Conservation (phyloP, 1,140 invertebrate genomes). For the Camponotus vicinus region DNA sequence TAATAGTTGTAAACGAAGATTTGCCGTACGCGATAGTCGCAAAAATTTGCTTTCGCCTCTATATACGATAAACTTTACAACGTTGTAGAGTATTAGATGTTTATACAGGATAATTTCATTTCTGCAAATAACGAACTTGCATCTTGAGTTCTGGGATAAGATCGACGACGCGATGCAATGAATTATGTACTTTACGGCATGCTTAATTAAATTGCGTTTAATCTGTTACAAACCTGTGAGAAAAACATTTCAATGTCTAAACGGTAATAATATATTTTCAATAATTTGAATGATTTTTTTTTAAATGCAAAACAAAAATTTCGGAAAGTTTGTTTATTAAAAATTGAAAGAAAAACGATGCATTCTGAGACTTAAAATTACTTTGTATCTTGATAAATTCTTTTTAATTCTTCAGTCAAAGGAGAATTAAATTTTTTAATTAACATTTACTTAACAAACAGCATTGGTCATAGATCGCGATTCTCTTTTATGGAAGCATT, state of each 20-base stretch:
- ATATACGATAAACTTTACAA: constrained; percentile 54
- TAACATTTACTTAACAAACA: constrained; percentile 23
- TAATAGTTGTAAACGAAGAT: neutral
- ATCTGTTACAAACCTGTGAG: neutral
- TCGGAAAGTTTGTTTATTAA: neutral
- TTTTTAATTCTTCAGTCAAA: neutral
- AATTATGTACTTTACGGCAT: constrained; percentile 4
- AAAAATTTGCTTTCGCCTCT: constrained; percentile 66
- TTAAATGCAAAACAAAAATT: neutral
- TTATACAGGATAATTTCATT: constrained; percentile 49
- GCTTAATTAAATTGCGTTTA: constrained; percentile 37
- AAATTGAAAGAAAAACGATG: neutral
- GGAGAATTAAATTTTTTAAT: constrained; percentile 1
- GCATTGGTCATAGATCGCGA: neutral
- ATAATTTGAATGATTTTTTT: neutral
- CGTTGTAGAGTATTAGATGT: neutral
- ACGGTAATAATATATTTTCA: neutral
- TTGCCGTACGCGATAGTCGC: constrained; percentile 56
- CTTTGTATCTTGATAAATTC: neutral
- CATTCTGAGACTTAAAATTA: neutral
- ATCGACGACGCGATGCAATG: constrained; percentile 29
- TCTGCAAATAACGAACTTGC: constrained; percentile 14
- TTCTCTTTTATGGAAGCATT: constrained; percentile 4
- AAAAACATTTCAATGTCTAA: neutral
- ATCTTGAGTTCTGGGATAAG: neutral